Conservation (phyloP, 2,888 invertebrate species). For the Xylota sylvarum region DNA sequence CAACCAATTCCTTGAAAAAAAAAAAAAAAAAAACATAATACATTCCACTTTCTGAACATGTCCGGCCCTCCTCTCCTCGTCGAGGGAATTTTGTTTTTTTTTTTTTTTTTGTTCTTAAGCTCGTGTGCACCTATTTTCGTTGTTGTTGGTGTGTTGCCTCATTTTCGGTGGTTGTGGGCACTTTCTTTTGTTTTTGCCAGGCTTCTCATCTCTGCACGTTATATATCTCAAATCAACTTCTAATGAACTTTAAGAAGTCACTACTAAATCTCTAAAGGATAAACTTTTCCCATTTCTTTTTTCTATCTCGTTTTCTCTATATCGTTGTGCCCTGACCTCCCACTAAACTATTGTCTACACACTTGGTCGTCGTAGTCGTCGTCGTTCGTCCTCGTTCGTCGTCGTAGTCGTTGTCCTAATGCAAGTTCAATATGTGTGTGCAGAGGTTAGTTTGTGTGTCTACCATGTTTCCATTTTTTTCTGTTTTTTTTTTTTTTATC, state of each 20-base stretch:
- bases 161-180: conserved; percentile 10
- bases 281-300: conserved; percentile 72
- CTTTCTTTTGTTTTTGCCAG: conserved; percentile 45
- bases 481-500: conserved; percentile 55
- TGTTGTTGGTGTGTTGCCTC: conserved; percentile 18
- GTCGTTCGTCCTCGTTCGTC: neutral
- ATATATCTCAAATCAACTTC: conserved; percentile 76
- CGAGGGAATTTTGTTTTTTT: neutral
- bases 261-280: conserved; percentile 75
- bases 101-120: conserved; percentile 15
- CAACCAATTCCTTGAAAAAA: conserved; percentile 43
- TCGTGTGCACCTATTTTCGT: conserved; percentile 52
- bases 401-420: conserved; percentile 38
- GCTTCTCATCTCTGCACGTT: conserved; percentile 35
- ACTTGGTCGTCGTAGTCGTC: conserved; percentile 54
- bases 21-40: conserved; percentile 33
- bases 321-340: conserved; percentile 9
- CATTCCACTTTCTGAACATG: conserved; percentile 47
- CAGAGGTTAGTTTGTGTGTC: conserved; percentile 33
- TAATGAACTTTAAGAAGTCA: conserved; percentile 77
- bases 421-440: conserved; percentile 67
- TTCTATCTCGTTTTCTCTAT: conserved; percentile 2
- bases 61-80: conserved; percentile 9
- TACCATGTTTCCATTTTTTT: conserved; percentile 56
- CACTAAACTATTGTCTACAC: conserved; percentile 71